Percentiles rank a stretch among this genome's conserved stretches.
Evolutionary conservation across 2,113 vertebrate genomes (phyloP).

Genomic region (Python bivittatus): DNA sequence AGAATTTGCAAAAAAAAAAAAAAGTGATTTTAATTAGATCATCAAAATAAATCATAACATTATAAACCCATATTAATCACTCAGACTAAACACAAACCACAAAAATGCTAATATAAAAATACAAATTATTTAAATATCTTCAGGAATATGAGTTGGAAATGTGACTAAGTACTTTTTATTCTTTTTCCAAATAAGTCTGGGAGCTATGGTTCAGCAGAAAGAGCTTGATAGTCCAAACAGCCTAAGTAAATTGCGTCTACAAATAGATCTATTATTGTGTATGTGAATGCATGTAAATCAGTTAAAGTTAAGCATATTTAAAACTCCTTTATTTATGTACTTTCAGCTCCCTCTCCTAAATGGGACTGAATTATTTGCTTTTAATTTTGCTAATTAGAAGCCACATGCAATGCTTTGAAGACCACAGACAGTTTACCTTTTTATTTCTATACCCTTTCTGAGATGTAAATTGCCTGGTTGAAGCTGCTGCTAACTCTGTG

Average conservation of each 20-base stretch:
- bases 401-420: neutral
- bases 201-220: neutral
- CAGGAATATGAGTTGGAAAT: constrained; percentile 12
- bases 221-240: neutral
- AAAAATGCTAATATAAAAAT: constrained; percentile 31
- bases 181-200: neutral
- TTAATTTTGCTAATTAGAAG: neutral
- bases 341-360: neutral
- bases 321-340: neutral
- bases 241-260: constrained; percentile 13
- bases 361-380: neutral
- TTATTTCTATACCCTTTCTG: neutral
- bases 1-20: neutral
- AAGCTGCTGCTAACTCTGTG: neutral
- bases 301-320: neutral
- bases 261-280: neutral
- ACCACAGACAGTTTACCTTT: neutral
- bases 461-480: neutral
- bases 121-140: constrained; percentile 42
- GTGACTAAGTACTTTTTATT: neutral
- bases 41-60: constrained; percentile 41
- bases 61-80: constrained; percentile 42
- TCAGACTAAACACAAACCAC: constrained; percentile 34
- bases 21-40: constrained; percentile 33
- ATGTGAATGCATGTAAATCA: neutral